These are phyloP conservation scores for Caenorhabditis angaria DNA, from an alignment of 2,888 invertebrate species.

Conservation along the genomic window DNA sequence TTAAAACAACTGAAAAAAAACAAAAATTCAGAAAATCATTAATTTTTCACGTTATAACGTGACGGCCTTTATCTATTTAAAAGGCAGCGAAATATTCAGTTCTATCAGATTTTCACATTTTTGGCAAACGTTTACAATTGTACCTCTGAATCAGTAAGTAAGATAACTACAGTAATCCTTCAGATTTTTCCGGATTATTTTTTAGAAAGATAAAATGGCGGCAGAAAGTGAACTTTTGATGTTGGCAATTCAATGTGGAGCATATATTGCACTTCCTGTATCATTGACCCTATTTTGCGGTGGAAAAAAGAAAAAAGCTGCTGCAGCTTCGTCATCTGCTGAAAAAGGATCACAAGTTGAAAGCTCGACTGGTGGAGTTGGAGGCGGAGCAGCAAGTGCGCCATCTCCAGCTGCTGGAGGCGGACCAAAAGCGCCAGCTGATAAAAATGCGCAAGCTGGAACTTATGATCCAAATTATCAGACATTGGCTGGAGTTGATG, in stretches of 20 bases:
- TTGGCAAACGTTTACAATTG: not conserved
- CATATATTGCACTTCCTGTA: not conserved
- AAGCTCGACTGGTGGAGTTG: too few species aligned
- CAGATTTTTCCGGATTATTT: too few species aligned
- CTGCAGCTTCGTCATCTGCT: not conserved
- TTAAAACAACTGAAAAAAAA: too few species aligned
- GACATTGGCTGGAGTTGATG: constrained; percentile 26
- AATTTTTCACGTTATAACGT: not conserved
- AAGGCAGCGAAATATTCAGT: not conserved
- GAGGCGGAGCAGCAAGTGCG: not conserved
- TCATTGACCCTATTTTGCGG: not conserved
- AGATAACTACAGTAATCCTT: not conserved
- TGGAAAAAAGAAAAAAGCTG: not conserved
- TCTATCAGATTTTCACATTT: not conserved
- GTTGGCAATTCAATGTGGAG: not conserved
- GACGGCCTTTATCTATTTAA: not conserved
- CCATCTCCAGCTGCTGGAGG: not conserved
- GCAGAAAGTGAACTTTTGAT: not conserved
- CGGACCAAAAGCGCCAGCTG: constrained; percentile 13
- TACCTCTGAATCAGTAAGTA: not conserved
- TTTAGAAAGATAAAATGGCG: not conserved
- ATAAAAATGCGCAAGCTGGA: constrained; percentile 16
- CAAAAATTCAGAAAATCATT: too few species aligned
- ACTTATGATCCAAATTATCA: constrained; percentile 35
- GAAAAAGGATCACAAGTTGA: too few species aligned